Evolutionary conservation across 2,797 vertebrate genomes (phyloP).

Genomic region (Xenops minutus): DNA sequence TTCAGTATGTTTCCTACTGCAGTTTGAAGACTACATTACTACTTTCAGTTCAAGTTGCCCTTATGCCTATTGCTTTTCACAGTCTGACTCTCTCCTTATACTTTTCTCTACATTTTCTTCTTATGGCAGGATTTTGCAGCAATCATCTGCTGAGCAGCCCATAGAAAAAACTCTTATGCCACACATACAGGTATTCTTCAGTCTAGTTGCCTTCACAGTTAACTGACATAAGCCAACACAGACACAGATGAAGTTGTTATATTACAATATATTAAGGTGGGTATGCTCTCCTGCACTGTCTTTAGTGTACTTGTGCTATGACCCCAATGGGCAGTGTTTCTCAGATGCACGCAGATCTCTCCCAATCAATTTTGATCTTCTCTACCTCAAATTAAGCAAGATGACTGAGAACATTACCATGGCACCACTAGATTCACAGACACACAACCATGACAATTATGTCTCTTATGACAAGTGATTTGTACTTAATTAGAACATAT

Average conservation of each 20-base stretch:
- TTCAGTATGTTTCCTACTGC: background rate
- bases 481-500: background rate
- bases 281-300: background rate
- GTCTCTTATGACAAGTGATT: background rate
- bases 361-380: background rate
- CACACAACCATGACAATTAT: background rate
- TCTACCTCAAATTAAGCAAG: background rate
- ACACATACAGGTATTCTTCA: background rate
- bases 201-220: background rate
- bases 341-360: background rate
- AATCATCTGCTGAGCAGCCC: background rate
- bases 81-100: background rate
- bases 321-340: background rate
- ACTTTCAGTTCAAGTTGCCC: background rate
- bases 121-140: background rate
- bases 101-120: background rate
- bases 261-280: background rate
- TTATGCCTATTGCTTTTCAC: background rate
- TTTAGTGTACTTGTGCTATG: background rate
- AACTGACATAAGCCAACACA: background rate
- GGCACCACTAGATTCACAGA: background rate
- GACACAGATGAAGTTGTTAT: background rate
- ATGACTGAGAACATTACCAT: background rate
- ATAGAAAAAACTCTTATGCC: background rate
- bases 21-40: background rate